These are phyloP conservation scores for Actinia equina DNA, from an alignment of 64 coral and sea anemone genomes.

Conservation along the genomic window DNA sequence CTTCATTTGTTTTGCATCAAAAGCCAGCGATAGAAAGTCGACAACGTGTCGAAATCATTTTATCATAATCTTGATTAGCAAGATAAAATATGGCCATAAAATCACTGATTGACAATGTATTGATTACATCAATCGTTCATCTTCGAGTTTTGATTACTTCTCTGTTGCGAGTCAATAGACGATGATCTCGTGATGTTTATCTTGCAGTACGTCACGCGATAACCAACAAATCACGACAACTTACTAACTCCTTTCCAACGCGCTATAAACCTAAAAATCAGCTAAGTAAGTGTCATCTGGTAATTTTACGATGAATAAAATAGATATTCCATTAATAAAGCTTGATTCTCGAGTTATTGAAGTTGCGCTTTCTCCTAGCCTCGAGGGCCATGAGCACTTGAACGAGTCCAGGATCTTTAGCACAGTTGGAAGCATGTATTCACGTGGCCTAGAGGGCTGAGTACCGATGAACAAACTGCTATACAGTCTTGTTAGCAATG, in stretches of 20 bases:
- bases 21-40: background rate
- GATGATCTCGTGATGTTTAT: background rate
- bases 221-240: constrained; percentile 2
- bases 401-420: background rate
- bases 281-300: background rate
- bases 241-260: background rate
- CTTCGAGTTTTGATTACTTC: background rate
- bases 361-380: background rate
- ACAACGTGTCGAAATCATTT: constrained; percentile 6
- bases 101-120: background rate
- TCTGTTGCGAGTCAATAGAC: background rate
- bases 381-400: background rate
- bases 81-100: background rate
- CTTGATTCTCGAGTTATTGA: background rate
- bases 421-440: constrained; percentile 9
- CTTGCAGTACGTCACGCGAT: background rate
- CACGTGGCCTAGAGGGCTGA: background rate
- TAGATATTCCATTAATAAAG: background rate
- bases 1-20: background rate
- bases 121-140: constrained; percentile 14
- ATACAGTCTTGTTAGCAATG: background rate
- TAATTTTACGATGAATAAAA: background rate
- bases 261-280: background rate
- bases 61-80: background rate
- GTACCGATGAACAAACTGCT: background rate